Base-by-base conservation (phyloP, 1,140 invertebrate genomes). In the Zaprionus tsacasi region DNA sequence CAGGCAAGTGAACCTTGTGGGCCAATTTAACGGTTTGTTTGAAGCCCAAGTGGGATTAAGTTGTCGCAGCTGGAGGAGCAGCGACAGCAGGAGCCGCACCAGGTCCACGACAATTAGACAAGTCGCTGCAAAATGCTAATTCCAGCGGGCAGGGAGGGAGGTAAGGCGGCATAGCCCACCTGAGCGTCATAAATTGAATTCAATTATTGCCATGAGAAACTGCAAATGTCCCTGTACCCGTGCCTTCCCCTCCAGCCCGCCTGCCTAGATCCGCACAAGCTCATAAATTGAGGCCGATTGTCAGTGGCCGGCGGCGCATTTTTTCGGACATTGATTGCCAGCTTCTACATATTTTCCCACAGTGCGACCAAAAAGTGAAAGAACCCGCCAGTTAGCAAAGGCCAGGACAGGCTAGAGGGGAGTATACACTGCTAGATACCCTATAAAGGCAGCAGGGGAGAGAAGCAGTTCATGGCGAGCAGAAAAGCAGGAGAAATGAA, bases 321-420 rank as follows among this genome's bases (percentile, higher is more conserved):
- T 88, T 85, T 88, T 45, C 7, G 78, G 85, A 88, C 85, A 85
- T 88, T 88, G 85, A 88, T 88, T 88, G 85, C 85, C 81, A 88
- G 85, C 85, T 89, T 88, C 85, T 85, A 89, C 81, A 89, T 85
- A 89, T 88, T 88, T 88, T 88, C 85, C 85, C 85, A 88, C 85
- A 88, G 81, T 85, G 76, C 70, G 56, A 75, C 55, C 40, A 15
- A 88, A 88, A 88, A 88, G 85, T 88, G 83, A 88, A 88, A 88
- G 85, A 88, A 74, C 58, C 58, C 54, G 50, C 70, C 50, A 76
- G 68, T 66, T 66, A 72, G 72, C 54, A 71, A 71, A 40, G 70
- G 50, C 48, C 12, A 45, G 15, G 12, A 8, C 3, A 56, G 3
- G 0, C 4, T n/a, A 5, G 27, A 35, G 6, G 33, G 13, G n/a